Base-by-base conservation (phyloP, 2,888 invertebrate genomes). In the Diplolepis rosae region DNA sequence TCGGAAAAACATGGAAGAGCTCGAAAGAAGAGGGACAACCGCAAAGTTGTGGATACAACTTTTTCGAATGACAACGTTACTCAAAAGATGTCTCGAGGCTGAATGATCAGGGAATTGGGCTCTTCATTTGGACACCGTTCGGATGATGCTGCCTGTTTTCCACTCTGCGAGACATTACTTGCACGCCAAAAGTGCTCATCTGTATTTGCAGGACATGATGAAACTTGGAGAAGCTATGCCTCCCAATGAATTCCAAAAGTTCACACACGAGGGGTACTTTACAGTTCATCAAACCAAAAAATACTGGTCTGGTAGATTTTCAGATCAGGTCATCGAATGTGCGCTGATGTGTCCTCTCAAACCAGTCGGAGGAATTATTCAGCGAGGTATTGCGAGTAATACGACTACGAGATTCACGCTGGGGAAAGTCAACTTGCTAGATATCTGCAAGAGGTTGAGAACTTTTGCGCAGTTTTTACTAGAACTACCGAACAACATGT, bases 401-500 rank as follows among this genome's bases (percentile, higher is more conserved):
- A n/a, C n/a, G n/a, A n/a, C n/a, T n/a, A n/a, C 13, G 4, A 13
- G 13, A 35, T 56, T 45, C 11, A 45, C 45, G 30, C 42, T 68
- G 68, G 13, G 35, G 6, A 32, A 0, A 39, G 39, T 51, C 24
- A 15, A 27, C 39, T 32, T 42, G 68, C 39, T 15, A n/a, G n/a
- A n/a, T n/a, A n/a, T 5, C 39, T 15, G 68, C n/a, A 68, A 39
- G 52, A 18, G 4, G 35, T 68, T 22, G 32, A 32, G 35, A 45
- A 54, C 11, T 67, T 73, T 30, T 52, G 42, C 9, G 54, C 42
- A n/a, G 52, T 74, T 7, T 9, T 28, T 11, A 35, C n/a, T 28
- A 45, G 18, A 18, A 65, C 30, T 0, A 80, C 80, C 1, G 85
- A 87, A 1, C 87, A 87, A 78, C 86, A 88, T 82, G 84, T 87